Base-by-base conservation (phyloP, 2,888 invertebrate genomes). In the Eudemis profundana region DNA sequence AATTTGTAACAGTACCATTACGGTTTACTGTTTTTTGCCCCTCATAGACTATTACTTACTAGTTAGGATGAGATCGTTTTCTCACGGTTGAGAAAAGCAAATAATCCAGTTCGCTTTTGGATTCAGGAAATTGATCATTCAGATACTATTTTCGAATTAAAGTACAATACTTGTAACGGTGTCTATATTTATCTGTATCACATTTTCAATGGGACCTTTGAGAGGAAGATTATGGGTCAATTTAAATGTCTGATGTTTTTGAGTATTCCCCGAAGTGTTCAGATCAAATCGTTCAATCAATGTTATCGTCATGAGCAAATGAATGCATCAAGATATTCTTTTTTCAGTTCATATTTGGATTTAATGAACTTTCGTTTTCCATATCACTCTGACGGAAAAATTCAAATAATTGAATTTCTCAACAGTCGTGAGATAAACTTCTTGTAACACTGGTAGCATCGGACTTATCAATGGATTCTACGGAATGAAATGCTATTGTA, bases 391-490 rank as follows among this genome's bases (percentile, higher is more conserved):
- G 61, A 66, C 62, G 66, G 71, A 70, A 76, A 76, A 73, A 74
- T 74, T 70, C 72, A 74, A 74, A 75, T 81, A 82, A 84, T 82
- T 78, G 81, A 79, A 78, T 82, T 79, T 84, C 75, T 78, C 78
- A 79, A 78, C 78, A 81, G 78, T 88, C 87, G 87, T 89, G 89
- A 88, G 90, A 89, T 78, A 82, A 78, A 78, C 82, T 75, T 79
- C 84, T 79, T 85, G 89, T 90, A 91, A 92, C 88, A 91, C 91
- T 90, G 87, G 91, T 91, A 91, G 91, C 91, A 81, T 85, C 83
- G 72, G 81, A 88, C 86, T 91, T 91, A 90, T 92, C 91, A 92
- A 92, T 92, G 92, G 90, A 87, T 87, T 86, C 90, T 85, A 88
- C 83, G 88, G 90, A 89, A 90, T 90, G 83, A 89, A 88, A 85